Conservation (phyloP, 2,113 vertebrate species). For the Malurus cyaneus region DNA sequence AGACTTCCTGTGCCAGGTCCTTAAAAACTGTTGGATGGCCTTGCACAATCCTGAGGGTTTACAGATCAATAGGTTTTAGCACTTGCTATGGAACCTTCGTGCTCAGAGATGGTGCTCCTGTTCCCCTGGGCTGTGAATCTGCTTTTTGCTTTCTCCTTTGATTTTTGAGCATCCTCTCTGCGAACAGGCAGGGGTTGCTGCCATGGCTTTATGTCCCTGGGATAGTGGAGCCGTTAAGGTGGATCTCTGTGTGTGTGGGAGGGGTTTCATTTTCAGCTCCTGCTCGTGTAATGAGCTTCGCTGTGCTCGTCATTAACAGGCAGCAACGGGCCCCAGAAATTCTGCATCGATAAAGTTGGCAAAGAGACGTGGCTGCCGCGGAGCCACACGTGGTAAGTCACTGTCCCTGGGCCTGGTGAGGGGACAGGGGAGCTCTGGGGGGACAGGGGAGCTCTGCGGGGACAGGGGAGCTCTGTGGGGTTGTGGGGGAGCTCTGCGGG, state of each 20-base stretch:
- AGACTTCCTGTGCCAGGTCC: not conserved
- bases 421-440: not conserved
- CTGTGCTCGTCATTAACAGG: constrained; percentile 71
- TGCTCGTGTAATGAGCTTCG: not conserved
- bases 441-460: too few species aligned
- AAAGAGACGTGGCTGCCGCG: constrained; percentile 98
- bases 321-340: constrained; percentile 97
- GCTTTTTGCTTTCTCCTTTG: not conserved
- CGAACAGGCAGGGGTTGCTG: not conserved
- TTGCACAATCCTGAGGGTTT: accelerated
- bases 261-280: not conserved
- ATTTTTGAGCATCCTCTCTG: accelerated
- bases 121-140: not conserved
- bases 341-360: constrained; percentile 98
- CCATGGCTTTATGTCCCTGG: accelerated
- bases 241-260: not conserved
- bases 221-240: accelerated
- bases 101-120: not conserved
- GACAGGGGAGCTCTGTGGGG: too few species aligned
- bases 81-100: accelerated
- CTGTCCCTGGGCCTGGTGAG: accelerated
- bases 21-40: not conserved
- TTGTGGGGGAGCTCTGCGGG: too few species aligned
- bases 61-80: accelerated
- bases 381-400: constrained; percentile 95